Evolutionary conservation across 2,113 vertebrate species (phyloP).

Genomic region (Stegastes partitus): DNA sequence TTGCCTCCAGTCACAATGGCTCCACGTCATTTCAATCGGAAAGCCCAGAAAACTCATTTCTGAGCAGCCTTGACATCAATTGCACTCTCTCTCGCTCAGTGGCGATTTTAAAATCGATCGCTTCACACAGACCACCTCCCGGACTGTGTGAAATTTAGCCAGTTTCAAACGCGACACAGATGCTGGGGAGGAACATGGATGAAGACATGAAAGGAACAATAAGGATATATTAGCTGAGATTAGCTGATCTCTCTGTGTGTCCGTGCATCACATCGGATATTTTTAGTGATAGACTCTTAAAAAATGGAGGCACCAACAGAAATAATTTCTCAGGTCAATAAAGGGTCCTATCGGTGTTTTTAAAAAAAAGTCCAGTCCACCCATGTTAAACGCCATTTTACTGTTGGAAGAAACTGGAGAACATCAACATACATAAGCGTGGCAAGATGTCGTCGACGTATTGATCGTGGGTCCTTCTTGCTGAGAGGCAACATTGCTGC

Average conservation of each 20-base stretch:
- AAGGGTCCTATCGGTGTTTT: background rate
- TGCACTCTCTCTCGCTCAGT: conserved; percentile 68
- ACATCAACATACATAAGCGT: conserved; percentile 14
- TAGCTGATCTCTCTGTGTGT: conserved; percentile 32
- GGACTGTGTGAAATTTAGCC: conserved; percentile 57
- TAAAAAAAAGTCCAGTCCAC: background rate
- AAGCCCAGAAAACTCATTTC: conserved; percentile 80
- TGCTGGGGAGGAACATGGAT: conserved; percentile 45
- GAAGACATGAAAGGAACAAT: conserved; percentile 41
- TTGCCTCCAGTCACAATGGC: conserved; percentile 72
- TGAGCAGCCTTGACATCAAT: conserved; percentile 80
- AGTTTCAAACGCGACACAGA: conserved; percentile 64
- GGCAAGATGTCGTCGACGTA: conserved; percentile 53
- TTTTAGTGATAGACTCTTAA: background rate
- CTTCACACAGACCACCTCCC: conserved; percentile 52
- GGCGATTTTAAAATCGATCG: conserved; percentile 78
- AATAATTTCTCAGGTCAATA: conserved; percentile 19
- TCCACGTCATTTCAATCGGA: conserved; percentile 70
- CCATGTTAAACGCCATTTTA: background rate
- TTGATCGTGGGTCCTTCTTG: conserved; percentile 41
- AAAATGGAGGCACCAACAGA: background rate
- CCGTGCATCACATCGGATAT: background rate
- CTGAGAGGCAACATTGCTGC: conserved; percentile 24
- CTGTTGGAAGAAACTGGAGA: background rate
- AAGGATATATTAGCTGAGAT: conserved; percentile 41